Evolutionary conservation across 1,140 invertebrate species (phyloP).

Genomic region (Nautilus pompilius): DNA sequence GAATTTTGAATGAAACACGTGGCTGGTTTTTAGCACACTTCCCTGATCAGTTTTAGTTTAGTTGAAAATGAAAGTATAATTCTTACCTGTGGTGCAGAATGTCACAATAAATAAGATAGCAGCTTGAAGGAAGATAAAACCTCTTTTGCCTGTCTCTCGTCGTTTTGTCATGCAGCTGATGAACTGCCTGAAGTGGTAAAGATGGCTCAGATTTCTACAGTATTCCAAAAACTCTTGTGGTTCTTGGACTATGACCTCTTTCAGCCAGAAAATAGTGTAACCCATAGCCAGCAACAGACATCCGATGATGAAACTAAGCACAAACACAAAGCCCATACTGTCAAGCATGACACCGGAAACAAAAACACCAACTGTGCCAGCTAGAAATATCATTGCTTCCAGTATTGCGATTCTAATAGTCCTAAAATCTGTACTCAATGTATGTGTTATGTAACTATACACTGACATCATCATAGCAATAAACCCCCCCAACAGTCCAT

Average conservation of each 20-base stretch:
- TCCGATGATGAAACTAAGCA: constrained; percentile 45
- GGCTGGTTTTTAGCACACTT: no score
- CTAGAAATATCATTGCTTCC: constrained; percentile 62
- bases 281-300: constrained; percentile 42
- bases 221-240: background rate
- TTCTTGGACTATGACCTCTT: constrained; percentile 21
- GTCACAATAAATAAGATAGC: constrained; percentile 25
- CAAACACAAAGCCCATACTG: constrained; percentile 40
- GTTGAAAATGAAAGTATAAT: background rate
- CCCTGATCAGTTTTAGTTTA: background rate
- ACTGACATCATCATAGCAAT: constrained; percentile 86
- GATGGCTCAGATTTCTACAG: constrained; percentile 4
- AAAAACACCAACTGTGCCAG: constrained; percentile 55
- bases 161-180: no score
- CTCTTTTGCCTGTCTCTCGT: constrained; percentile 37
- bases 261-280: constrained; percentile 51
- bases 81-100: constrained; percentile 24
- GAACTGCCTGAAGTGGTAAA: no score
- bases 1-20: no score
- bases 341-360: constrained; percentile 52
- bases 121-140: constrained; percentile 39
- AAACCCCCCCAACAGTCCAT: constrained; percentile 73
- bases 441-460: constrained; percentile 84
- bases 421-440: constrained; percentile 74
- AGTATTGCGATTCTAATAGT: constrained; percentile 80